Conservation (phyloP, 2,113 vertebrate species). For the Poicephalus meyeri region DNA sequence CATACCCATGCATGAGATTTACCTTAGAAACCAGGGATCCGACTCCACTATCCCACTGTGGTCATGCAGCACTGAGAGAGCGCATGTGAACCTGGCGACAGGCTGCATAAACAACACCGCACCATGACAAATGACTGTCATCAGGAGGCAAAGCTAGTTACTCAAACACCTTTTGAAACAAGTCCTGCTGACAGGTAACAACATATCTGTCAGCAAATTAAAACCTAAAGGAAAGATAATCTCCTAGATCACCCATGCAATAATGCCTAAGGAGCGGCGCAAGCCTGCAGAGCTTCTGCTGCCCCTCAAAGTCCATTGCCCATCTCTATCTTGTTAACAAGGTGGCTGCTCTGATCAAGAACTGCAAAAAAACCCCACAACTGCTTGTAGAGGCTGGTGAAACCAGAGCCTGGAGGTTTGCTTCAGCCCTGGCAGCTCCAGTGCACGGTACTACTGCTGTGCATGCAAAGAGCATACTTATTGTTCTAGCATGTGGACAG, state of each 20-base stretch:
- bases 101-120: not conserved
- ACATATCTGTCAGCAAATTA: not conserved
- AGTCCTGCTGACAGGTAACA: not conserved
- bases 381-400: fast-evolving
- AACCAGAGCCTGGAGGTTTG: not conserved
- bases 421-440: not conserved
- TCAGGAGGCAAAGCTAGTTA: not conserved
- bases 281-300: not conserved
- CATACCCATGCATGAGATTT: not conserved
- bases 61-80: not conserved
- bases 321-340: not conserved
- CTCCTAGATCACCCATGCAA: not conserved
- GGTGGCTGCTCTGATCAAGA: not conserved
- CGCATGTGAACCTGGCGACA: fast-evolving
- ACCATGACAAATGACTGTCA: not conserved
- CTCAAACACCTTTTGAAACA: not conserved
- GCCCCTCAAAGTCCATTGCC: not conserved
- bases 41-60: fast-evolving
- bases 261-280: not conserved
- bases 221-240: not conserved
- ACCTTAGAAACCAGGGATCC: fast-evolving
- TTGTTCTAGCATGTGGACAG: not conserved
- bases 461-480: not conserved
- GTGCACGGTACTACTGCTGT: not conserved
- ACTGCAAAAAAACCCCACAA: not conserved